These are phyloP conservation scores for Kryptolebias ocellatus DNA, from an alignment of 2,797 vertebrate species.

Conservation along the genomic window DNA sequence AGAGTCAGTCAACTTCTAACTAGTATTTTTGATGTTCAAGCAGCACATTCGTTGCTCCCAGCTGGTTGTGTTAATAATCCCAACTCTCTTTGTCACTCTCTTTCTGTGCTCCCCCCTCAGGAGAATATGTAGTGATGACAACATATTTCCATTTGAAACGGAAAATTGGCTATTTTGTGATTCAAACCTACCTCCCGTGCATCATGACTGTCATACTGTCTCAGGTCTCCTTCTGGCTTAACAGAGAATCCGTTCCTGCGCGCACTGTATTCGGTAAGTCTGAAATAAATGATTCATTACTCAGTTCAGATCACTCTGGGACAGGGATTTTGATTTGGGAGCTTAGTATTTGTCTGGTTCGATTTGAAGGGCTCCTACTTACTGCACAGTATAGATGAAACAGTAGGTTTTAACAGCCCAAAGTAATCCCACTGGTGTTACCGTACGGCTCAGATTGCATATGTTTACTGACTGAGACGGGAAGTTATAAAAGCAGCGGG, in stretches of 20 bases:
- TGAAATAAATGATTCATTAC: slow-evolving; percentile 45
- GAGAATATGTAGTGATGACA: slow-evolving; percentile 99
- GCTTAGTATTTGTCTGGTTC: background rate
- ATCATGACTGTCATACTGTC: slow-evolving; percentile 99
- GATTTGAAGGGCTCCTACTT: background rate
- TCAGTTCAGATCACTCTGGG: slow-evolving; percentile 13
- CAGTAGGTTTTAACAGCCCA: background rate
- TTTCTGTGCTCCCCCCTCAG: slow-evolving; percentile 75
- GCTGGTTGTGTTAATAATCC: slow-evolving; percentile 71
- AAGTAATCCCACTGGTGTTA: background rate
- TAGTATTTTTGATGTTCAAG: background rate
- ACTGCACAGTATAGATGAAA: slow-evolving; percentile 40
- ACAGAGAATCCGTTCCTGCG: slow-evolving; percentile 96
- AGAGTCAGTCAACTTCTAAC: background rate
- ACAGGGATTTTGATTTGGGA: background rate
- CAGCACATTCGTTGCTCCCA: slow-evolving; percentile 42
- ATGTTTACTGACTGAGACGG: background rate
- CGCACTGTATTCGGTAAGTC: slow-evolving; percentile 98
- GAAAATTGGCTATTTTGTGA: slow-evolving; percentile 99
- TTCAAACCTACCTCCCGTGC: slow-evolving; percentile 98
- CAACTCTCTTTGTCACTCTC: slow-evolving; percentile 49
- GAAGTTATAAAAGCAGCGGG: background rate
- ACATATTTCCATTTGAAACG: slow-evolving; percentile 99
- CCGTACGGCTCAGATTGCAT: background rate
- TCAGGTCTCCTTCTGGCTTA: slow-evolving; percentile 99